Conservation (phyloP, 2,797 vertebrate species). For the Epinephelus awoara region DNA sequence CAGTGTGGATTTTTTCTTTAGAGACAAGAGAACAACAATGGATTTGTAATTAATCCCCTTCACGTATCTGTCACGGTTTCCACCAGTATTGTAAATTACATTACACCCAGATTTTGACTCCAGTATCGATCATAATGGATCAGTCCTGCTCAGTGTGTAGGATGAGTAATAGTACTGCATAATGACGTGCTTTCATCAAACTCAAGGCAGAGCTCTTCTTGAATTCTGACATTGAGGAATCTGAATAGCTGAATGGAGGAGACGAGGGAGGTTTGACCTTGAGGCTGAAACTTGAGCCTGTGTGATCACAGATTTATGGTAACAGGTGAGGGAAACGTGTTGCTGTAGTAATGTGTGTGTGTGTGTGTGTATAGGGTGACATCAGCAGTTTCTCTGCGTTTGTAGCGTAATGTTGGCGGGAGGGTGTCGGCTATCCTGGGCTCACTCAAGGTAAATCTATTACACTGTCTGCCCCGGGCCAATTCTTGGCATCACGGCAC, state of each 20-base stretch:
- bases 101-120: conserved; percentile 2
- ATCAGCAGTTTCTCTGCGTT: conserved; percentile 62
- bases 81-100: background rate
- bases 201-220: background rate
- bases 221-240: background rate
- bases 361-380: conserved; percentile 26
- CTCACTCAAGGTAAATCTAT: conserved; percentile 75
- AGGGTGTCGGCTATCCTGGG: conserved; percentile 65
- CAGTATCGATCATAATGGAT: background rate
- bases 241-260: background rate
- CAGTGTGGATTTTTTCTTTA: background rate
- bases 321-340: conserved; percentile 68
- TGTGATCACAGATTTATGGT: background rate
- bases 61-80: background rate
- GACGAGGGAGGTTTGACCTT: conserved; percentile 53
- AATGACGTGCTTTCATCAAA: background rate
- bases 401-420: conserved; percentile 52
- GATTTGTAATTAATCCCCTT: background rate
- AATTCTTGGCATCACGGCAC: conserved; percentile 64
- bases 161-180: background rate
- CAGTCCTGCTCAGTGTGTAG: background rate
- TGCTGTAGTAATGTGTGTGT: conserved; percentile 27
- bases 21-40: background rate
- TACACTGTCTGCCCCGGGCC: conserved; percentile 60
- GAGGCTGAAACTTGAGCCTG: conserved; percentile 1